Percentiles rank a stretch among this genome's conserved stretches.
These are phyloP conservation scores for Invenusta paracnida DNA, from an alignment of 2,888 invertebrate species.

Conservation along the genomic window DNA sequence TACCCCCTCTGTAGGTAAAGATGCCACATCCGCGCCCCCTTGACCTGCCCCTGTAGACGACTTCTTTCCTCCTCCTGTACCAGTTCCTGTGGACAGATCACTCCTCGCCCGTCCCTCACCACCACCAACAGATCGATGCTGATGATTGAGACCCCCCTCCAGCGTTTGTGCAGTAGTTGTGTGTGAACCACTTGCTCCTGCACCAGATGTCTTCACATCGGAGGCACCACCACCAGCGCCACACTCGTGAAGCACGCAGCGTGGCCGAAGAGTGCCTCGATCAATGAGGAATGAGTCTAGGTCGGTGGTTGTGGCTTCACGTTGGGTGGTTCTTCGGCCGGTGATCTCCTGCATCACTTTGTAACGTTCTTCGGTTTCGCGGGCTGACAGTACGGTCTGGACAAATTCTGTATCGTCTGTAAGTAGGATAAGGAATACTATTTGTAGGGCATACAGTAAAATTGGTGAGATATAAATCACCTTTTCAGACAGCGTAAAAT, in stretches of 20 bases:
- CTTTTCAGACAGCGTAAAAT: too few relatives aligned
- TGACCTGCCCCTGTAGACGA: constrained; percentile 46
- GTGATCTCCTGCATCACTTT: constrained; percentile 42
- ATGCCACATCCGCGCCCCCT: constrained; percentile 52
- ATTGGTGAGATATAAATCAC: too few relatives aligned
- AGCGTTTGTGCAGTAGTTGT: neutral
- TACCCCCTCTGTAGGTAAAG: constrained; percentile 54
- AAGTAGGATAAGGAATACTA: constrained; percentile 10
- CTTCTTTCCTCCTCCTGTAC: too few relatives aligned
- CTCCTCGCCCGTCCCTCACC: constrained; percentile 45
- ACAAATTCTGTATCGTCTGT: constrained; percentile 37
- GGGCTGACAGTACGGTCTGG: constrained; percentile 26
- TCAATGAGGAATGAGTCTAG: constrained; percentile 27
- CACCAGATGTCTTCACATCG: neutral
- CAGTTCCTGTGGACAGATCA: too few relatives aligned
- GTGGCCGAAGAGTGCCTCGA: constrained; percentile 30
- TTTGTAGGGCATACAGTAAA: too few relatives aligned
- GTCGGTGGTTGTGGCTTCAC: neutral
- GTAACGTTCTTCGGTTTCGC: constrained; percentile 38
- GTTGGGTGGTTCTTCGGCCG: neutral
- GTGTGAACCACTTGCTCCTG: neutral
- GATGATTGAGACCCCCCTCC: constrained; percentile 39
- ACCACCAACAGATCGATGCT: too few relatives aligned
- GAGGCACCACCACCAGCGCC: constrained; percentile 1
- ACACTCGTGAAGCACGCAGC: neutral